Conservation (phyloP, 2,113 vertebrate genomes). For the Pluvialis apricaria region DNA sequence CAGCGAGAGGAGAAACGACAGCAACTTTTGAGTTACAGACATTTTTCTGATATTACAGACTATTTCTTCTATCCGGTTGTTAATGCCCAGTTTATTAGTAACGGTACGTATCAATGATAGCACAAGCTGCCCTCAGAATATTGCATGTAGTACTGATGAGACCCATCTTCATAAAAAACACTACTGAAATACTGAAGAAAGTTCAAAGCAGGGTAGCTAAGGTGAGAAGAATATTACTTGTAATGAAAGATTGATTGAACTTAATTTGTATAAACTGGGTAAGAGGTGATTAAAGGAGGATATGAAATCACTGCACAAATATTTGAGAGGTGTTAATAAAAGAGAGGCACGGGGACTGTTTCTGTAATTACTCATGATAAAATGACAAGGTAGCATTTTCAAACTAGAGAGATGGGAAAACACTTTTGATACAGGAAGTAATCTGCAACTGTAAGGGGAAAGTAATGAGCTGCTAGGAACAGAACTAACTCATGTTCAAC, state of each 20-base stretch:
- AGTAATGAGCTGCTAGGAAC: not conserved
- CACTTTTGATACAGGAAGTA: not conserved
- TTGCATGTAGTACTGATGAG: not conserved
- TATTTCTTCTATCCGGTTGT: not conserved
- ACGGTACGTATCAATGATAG: not conserved
- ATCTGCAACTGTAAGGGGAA: not conserved
- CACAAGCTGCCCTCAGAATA: not conserved
- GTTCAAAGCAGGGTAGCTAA: not conserved
- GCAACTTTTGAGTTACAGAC: not conserved
- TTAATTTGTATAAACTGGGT: constrained; percentile 47
- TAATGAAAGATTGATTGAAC: not conserved
- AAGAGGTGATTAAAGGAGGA: constrained; percentile 49
- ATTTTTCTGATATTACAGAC: not conserved
- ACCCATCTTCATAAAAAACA: not conserved
- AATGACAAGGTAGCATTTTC: not conserved
- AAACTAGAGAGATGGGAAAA: not conserved
- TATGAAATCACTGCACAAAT: constrained; percentile 54
- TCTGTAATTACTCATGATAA: not conserved
- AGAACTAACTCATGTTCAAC: not conserved
- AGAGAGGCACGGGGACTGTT: not conserved
- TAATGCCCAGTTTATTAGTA: not conserved
- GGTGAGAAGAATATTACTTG: constrained; percentile 8
- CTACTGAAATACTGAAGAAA: not conserved
- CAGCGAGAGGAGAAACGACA: not conserved
- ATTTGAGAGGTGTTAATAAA: constrained; percentile 59